phyloP scores from a whole-genome alignment of 2,113 vertebrate genomes.

The Gadus chalcogrammus region DNA sequence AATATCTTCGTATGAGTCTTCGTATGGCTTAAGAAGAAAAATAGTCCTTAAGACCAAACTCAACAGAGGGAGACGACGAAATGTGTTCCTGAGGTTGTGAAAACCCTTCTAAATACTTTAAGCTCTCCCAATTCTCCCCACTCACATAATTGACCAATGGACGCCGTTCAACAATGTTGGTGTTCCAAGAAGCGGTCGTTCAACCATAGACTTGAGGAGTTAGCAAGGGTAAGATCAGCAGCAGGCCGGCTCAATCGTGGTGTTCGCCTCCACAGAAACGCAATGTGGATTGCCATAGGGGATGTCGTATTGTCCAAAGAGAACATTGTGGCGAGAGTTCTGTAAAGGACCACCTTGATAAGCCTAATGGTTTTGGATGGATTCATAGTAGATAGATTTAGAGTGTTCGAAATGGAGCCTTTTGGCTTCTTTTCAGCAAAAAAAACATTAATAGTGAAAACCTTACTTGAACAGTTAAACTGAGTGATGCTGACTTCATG shows the following conservation, averaged over 20 bases:
- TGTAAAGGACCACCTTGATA: neutral
- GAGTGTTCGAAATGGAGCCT: neutral
- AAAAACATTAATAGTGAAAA: neutral
- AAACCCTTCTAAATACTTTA: neutral
- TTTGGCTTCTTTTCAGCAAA: neutral
- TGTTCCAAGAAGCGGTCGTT: neutral
- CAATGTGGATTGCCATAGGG: no score
- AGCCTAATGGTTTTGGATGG: slow-evolving; percentile 4
- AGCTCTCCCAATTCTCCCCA: neutral
- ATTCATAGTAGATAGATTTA: neutral
- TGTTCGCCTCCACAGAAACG: no score
- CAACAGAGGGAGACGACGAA: neutral
- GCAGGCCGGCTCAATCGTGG: neutral
- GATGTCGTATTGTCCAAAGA: no score
- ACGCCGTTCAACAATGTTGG: neutral
- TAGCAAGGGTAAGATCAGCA: neutral
- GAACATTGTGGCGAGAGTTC: neutral
- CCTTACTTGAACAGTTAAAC: neutral
- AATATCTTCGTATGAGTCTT: no score
- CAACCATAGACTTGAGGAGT: neutral
- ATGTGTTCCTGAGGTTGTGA: neutral
- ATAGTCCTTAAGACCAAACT: neutral
- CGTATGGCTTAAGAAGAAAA: neutral
- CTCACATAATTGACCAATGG: neutral
- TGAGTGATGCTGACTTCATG: neutral